These are phyloP conservation scores for Bellardia pandia DNA, from an alignment of 2,888 invertebrate genomes.

Conservation along the genomic window DNA sequence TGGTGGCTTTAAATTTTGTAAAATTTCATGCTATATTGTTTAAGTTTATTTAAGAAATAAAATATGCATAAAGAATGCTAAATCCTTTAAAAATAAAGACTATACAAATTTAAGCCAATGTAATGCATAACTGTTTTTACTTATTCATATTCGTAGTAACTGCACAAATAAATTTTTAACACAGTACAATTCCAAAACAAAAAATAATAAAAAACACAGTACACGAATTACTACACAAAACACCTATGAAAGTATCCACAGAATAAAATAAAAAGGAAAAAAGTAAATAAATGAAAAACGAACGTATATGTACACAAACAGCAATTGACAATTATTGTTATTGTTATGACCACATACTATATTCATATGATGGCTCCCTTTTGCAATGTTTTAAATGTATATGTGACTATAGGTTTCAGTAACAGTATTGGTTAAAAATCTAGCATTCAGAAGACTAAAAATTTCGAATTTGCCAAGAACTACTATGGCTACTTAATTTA, in stretches of 20 bases:
- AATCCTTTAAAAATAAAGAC: slow-evolving; percentile 6
- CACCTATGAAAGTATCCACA: neutral
- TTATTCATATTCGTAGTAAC: slow-evolving; percentile 34
- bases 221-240: neutral
- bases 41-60: neutral
- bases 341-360: slow-evolving; percentile 65
- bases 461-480: neutral
- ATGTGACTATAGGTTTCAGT: neutral
- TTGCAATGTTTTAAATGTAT: slow-evolving; percentile 31
- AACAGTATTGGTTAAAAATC: neutral
- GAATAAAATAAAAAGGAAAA: neutral
- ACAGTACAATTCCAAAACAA: neutral
- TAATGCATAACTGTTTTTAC: slow-evolving; percentile 19
- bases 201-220: neutral
- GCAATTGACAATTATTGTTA: slow-evolving; percentile 72
- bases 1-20: too few species aligned
- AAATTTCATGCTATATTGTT: neutral
- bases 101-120: slow-evolving; percentile 19
- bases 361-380: slow-evolving; percentile 64
- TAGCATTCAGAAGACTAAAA: neutral
- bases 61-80: neutral
- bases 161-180: slow-evolving; percentile 4
- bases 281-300: slow-evolving; percentile 16
- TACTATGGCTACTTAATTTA: neutral
- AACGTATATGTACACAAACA: slow-evolving; percentile 31